Evolutionary conservation across 2,888 invertebrate species (phyloP), one percentile per base, ranked within the genome.

Genomic region (Erynnis tages): DNA sequence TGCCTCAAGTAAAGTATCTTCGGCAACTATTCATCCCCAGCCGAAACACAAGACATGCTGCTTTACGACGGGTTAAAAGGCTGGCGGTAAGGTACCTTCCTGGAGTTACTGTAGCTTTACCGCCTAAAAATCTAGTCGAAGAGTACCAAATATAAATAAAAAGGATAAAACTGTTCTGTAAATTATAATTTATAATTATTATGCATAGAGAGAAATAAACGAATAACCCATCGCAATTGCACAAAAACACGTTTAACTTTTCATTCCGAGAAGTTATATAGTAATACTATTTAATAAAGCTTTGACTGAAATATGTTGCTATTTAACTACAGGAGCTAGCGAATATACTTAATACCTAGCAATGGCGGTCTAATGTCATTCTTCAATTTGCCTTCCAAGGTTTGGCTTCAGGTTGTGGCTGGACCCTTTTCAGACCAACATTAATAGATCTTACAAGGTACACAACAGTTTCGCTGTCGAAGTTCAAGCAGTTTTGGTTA

Each of bases 341-440:
- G 43, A 19, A 34, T 37, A 35, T 25, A n/a, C n/a, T n/a, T n/a
- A 34, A 34, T 34, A 16, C n/a, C 8, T 1, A 14, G 29, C n/a
- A 38, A 38, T 48, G 47, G 13, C 17, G 11, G 35, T 17, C 10
- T 14, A 40, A 40, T 48, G 32, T 48, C 40, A 48, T 48, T 40
- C 40, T 30, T 40, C 32, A 38, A 48, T 48, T 40, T 48, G 23
- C 14, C 32, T 35, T n/a, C 25, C 16, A 10, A 40, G 23, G 40
- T 14, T 32, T 48, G 25, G 11, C 21, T 44, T 44, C 25, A 8
- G 23, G 13, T 13, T 32, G 23, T 11, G 17, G 16, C 6, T 25
- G 11, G 11, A 34, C 11, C 21, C 14, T 23, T 11, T 3, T n/a
- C 4, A n/a, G 21, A 4, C 32, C 29, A 43, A 2, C 4, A 4